A percentile compares a stretch with the other conserved stretches of the same genome.
phyloP scores from a whole-genome alignment of 2,113 vertebrate genomes.

The Meleagris gallopavo region DNA sequence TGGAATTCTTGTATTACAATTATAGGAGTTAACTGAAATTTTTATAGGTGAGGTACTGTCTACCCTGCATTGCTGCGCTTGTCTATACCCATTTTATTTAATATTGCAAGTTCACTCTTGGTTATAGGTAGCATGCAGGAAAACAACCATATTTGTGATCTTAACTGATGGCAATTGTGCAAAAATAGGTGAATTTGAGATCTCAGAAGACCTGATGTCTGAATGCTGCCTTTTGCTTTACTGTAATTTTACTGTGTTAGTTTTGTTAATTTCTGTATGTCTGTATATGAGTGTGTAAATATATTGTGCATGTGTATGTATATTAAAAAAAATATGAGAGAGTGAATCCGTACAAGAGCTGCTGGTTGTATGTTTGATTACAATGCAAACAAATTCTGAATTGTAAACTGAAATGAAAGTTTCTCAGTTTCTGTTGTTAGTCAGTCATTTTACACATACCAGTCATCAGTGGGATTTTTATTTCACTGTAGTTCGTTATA shows the following conservation, averaged over 20 bases:
- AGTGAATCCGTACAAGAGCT: background rate
- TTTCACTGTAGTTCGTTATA: background rate
- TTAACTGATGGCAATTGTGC: background rate
- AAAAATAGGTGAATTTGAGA: background rate
- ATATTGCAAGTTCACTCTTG: rapidly evolving
- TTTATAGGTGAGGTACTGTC: background rate
- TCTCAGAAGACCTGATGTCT: background rate
- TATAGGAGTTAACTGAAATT: background rate
- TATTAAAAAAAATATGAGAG: background rate
- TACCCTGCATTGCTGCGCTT: background rate
- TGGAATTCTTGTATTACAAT: background rate
- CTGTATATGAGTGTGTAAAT: rapidly evolving
- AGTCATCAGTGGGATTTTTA: background rate
- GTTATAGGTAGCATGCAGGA: background rate
- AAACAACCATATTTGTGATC: background rate
- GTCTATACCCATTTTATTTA: background rate
- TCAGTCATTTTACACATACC: background rate
- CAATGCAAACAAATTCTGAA: background rate
- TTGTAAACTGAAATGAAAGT: background rate
- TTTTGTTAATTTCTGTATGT: background rate
- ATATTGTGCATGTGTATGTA: too few relatives aligned
- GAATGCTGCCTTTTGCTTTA: background rate
- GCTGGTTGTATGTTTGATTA: background rate
- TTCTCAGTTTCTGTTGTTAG: rapidly evolving
- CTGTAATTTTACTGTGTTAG: background rate